These are phyloP conservation scores for Drosophila repleta DNA, from an alignment of 1,140 invertebrate genomes.

Conservation along the genomic window DNA sequence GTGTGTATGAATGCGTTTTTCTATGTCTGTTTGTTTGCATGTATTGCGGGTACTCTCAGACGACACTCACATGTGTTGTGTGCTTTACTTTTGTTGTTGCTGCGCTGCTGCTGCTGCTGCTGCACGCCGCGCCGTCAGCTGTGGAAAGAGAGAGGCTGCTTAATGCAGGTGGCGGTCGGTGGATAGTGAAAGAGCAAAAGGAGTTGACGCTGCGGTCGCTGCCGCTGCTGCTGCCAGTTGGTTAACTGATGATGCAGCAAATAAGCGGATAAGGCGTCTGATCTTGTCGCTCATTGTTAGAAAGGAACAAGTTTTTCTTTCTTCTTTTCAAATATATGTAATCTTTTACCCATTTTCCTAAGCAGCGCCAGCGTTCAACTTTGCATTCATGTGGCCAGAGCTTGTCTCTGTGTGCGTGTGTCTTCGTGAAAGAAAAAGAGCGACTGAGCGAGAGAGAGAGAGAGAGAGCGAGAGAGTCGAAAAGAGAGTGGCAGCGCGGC, in stretches of 20 bases:
- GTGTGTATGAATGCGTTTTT: slow-evolving; percentile 19
- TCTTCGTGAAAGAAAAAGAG: slow-evolving; percentile 10
- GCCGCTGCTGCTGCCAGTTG: slow-evolving; percentile 6
- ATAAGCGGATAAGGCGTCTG: slow-evolving; percentile 43
- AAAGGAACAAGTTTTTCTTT: slow-evolving; percentile 53
- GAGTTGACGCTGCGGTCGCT: neutral
- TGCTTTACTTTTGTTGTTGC: slow-evolving; percentile 10
- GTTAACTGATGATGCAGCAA: slow-evolving; percentile 48
- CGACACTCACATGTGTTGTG: slow-evolving; percentile 19
- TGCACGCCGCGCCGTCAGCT: slow-evolving; percentile 33
- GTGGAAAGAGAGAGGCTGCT: slow-evolving; percentile 15
- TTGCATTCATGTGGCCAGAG: slow-evolving; percentile 21
- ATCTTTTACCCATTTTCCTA: slow-evolving; percentile 42
- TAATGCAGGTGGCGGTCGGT: slow-evolving; percentile 30
- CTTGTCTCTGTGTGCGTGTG: slow-evolving; percentile 16
- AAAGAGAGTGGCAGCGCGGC: slow-evolving; percentile 11
- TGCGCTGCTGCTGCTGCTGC: slow-evolving; percentile 1
- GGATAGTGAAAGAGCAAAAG: slow-evolving; percentile 3
- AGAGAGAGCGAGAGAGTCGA: neutral
- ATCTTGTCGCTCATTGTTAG: slow-evolving; percentile 55
- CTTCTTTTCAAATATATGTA: slow-evolving; percentile 11
- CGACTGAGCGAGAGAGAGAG: neutral
- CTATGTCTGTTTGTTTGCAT: slow-evolving; percentile 33
- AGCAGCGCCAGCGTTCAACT: slow-evolving; percentile 31
- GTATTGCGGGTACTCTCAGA: slow-evolving; percentile 23